Evolutionary conservation across 1,140 invertebrate species (phyloP).

Genomic region (Heliconius hewitsoni): DNA sequence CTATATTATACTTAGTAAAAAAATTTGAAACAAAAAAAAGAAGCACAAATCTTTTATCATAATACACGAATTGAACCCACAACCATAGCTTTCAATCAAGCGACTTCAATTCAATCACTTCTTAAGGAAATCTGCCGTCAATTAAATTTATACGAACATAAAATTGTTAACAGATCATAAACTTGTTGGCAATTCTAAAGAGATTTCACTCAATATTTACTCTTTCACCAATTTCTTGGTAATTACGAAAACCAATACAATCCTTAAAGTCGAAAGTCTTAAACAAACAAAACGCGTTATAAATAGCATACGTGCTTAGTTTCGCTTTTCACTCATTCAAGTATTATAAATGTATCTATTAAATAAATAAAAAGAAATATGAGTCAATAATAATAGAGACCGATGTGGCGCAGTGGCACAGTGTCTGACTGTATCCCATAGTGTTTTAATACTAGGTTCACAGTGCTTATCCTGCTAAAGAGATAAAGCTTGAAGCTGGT

Average conservation of each 20-base stretch:
- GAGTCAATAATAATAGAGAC: too few species aligned
- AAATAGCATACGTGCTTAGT: conserved; percentile 3
- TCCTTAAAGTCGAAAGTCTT: conserved; percentile 21
- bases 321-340: conserved; percentile 5
- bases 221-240: conserved; percentile 16
- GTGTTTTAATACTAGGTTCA: too few species aligned
- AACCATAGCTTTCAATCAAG: too few species aligned
- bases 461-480: too few species aligned
- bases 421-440: too few species aligned
- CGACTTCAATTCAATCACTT: too few species aligned
- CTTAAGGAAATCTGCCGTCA: neutral
- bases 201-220: conserved; percentile 28
- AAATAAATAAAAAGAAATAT: neutral
- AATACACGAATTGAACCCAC: too few species aligned
- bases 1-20: too few species aligned
- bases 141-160: conserved; percentile 4
- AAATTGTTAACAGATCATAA: conserved; percentile 21
- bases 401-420: too few species aligned
- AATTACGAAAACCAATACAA: conserved; percentile 19
- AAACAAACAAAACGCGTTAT: conserved; percentile 16
- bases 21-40: too few species aligned
- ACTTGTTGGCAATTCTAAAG: neutral
- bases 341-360: neutral
- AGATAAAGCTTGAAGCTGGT: too few species aligned
- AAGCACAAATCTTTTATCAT: too few species aligned